These are phyloP conservation scores for Dolomedes plantarius DNA, from an alignment of 2,888 invertebrate genomes.

Conservation along the genomic window DNA sequence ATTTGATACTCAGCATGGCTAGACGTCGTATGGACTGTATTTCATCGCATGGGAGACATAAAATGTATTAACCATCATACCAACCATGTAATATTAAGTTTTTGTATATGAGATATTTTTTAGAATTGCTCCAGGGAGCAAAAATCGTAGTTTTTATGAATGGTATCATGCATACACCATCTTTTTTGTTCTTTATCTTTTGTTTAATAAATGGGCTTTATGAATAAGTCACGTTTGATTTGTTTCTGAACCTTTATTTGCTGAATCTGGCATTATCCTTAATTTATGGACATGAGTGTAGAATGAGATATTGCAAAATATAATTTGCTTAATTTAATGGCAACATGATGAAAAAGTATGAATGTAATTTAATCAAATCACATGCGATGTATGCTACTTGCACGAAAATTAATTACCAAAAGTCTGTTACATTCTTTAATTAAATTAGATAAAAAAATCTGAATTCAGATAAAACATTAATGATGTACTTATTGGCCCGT, in stretches of 20 bases:
- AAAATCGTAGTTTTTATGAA: background rate
- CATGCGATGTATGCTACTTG: too few relatives aligned
- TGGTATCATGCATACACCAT: background rate
- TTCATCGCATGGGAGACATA: background rate
- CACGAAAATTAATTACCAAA: too few relatives aligned
- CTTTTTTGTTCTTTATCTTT: background rate
- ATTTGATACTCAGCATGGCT: conserved; percentile 15
- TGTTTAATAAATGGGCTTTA: background rate
- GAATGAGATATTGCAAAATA: too few relatives aligned
- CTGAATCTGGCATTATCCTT: background rate
- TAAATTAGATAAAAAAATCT: too few relatives aligned
- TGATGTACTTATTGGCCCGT: too few relatives aligned
- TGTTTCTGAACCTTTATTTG: background rate
- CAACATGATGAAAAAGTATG: too few relatives aligned
- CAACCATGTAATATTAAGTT: background rate
- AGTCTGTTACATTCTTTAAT: too few relatives aligned
- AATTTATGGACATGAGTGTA: conserved; percentile 6
- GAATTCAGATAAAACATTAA: too few relatives aligned
- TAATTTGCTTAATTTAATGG: too few relatives aligned
- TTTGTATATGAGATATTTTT: too few relatives aligned
- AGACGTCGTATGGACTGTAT: background rate
- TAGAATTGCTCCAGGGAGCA: background rate
- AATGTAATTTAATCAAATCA: too few relatives aligned
- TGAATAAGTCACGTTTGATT: background rate
- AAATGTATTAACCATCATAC: background rate